Conservation (phyloP, 2,888 invertebrate species). For the Globia sparganii region DNA sequence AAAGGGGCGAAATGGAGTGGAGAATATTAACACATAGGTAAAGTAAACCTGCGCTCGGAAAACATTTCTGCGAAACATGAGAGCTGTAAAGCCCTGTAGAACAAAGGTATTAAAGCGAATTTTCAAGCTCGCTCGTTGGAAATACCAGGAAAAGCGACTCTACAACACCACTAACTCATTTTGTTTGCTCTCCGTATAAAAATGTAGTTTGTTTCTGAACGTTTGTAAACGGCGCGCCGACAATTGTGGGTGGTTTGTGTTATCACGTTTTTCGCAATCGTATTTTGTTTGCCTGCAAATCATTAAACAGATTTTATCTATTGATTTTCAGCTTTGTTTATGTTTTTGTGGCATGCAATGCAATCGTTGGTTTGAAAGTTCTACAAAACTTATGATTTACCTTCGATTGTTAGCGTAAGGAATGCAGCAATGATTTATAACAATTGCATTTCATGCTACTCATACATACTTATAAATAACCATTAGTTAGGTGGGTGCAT, state of each 20-base stretch:
- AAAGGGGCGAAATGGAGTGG: slow-evolving; percentile 72
- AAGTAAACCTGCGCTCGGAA: slow-evolving; percentile 79
- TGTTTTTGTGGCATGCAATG: slow-evolving; percentile 33
- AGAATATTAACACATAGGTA: slow-evolving; percentile 77
- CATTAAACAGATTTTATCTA: slow-evolving; percentile 73
- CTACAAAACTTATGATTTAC: slow-evolving; percentile 35
- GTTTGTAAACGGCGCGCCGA: slow-evolving; percentile 78
- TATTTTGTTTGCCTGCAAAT: slow-evolving; percentile 72
- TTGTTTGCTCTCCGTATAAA: slow-evolving; percentile 87
- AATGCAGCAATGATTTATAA: slow-evolving; percentile 33
- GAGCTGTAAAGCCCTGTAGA: slow-evolving; percentile 87
- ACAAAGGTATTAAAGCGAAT: slow-evolving; percentile 89
- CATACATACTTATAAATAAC: slow-evolving; percentile 1
- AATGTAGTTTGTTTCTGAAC: slow-evolving; percentile 86
- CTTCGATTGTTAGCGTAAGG: slow-evolving; percentile 20
- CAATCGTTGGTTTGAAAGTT: slow-evolving; percentile 21
- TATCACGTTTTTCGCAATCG: slow-evolving; percentile 77
- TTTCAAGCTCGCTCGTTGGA: slow-evolving; percentile 84
- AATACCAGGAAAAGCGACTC: slow-evolving; percentile 84
- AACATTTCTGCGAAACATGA: slow-evolving; percentile 84
- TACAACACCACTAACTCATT: slow-evolving; percentile 86
- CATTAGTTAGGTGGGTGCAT: background rate
- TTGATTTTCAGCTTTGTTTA: slow-evolving; percentile 56
- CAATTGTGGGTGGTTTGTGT: slow-evolving; percentile 73
- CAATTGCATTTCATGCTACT: slow-evolving; percentile 24